These are phyloP conservation scores for Chydorus sphaericus DNA, from an alignment of 2,888 invertebrate genomes.

Conservation along the genomic window DNA sequence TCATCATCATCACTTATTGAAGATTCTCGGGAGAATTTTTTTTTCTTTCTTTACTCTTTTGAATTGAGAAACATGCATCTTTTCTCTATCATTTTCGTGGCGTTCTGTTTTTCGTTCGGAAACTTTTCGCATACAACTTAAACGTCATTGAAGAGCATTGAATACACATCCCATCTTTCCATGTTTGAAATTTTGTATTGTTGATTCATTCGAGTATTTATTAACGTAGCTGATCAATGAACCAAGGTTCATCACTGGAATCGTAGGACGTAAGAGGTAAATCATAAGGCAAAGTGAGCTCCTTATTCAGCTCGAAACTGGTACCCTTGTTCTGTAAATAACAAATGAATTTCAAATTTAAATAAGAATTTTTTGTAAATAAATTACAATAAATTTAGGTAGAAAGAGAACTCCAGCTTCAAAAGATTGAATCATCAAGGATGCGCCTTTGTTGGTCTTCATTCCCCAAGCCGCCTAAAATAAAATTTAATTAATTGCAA, in stretches of 20 bases:
- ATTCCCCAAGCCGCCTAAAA: constrained; percentile 75
- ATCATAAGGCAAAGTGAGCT: constrained; percentile 37
- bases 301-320: constrained; percentile 12
- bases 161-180: constrained; percentile 8
- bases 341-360: constrained; percentile 7
- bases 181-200: constrained; percentile 1
- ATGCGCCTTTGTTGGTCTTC: constrained; percentile 40
- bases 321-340: constrained; percentile 25
- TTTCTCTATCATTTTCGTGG: constrained; percentile 14
- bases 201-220: background rate
- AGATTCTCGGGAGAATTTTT: too few relatives aligned
- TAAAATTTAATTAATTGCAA: background rate
- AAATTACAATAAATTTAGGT: constrained; percentile 63
- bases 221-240: constrained; percentile 19
- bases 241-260: constrained; percentile 39
- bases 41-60: too few relatives aligned
- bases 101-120: constrained; percentile 4
- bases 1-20: too few relatives aligned
- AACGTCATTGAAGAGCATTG: constrained; percentile 11
- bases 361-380: background rate
- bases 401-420: constrained; percentile 82
- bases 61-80: constrained; percentile 7
- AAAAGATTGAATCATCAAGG: constrained; percentile 58
- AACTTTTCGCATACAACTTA: constrained; percentile 2
- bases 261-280: constrained; percentile 59